Base-by-base conservation (phyloP, 2,113 vertebrate species). In the Podocnemis expansa region DNA sequence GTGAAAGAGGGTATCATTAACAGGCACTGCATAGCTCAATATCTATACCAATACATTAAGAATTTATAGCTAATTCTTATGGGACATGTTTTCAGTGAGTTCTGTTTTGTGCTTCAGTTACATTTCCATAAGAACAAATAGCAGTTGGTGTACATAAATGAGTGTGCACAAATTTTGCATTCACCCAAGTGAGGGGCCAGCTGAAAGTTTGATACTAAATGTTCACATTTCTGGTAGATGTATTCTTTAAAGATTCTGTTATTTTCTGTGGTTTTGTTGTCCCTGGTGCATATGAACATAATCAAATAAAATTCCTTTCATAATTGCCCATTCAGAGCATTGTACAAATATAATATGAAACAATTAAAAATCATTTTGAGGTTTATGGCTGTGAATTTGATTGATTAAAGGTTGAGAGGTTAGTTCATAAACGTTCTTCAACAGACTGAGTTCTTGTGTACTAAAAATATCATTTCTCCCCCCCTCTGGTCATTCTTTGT, bases 291-390 rank as follows among this genome's bases (percentile, higher is more conserved):
- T 95, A 87, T 91, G 93, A 52, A 97, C 95, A 95, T 88, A 84
- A 95, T 92, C 89, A 97, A 96, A 96, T 95, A 93, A 97, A 96
- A 27, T 93, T 85, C 78, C 67, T 85, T 96, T 95, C 76, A 12
- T 97, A 96, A 96, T 93, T 86, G n/a, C 85, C 70, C 95, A 54
- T 96, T 95, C 56, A 90, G 93, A 95, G 84, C 88, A 94, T 92
- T 96, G 60, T 96, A 82, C 94, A 97, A 95, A 91, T 96, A 91
- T 91, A 94, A 96, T 98, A 94, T 87, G 89, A 93, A 97, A 85
- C 85, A 97, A 97, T 98, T 97, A 98, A 97, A 98, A 97, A 98
- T 97, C 14, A 96, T 97, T 97, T n/a, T 97, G 93, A 67, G 78
- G 92, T 95, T 95, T 94, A 79, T 82, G 94, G 81, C 84, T 93